phyloP scores from a whole-genome alignment of 2,113 vertebrate genomes.

The Lynx canadensis region DNA sequence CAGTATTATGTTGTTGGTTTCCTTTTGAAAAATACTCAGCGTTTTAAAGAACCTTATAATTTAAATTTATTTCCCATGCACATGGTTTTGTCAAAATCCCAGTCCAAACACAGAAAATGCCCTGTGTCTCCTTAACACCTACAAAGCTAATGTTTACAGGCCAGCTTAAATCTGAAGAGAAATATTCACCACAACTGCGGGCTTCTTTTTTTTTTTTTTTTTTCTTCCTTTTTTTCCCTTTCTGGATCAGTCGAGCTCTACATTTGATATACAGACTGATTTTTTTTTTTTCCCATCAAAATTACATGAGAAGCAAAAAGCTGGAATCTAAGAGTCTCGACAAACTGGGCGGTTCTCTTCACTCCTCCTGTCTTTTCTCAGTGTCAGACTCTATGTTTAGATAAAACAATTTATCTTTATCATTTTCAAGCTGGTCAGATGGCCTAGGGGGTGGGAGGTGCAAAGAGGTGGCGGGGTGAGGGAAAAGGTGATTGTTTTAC shows the following conservation, averaged over 20 bases:
- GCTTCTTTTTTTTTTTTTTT: not conserved
- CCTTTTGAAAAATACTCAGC: slow-evolving; percentile 55
- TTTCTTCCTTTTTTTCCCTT: not conserved
- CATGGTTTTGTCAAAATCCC: slow-evolving; percentile 61
- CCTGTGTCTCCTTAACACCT: slow-evolving; percentile 46
- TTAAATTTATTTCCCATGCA: slow-evolving; percentile 75
- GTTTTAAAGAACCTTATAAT: slow-evolving; percentile 72
- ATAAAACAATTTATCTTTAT: slow-evolving; percentile 83
- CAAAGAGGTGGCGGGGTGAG: slow-evolving; percentile 67
- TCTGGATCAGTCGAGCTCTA: slow-evolving; percentile 60
- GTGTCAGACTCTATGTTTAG: slow-evolving; percentile 69
- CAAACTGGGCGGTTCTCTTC: slow-evolving; percentile 55
- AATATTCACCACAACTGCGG: not conserved
- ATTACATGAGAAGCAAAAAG: slow-evolving; percentile 65
- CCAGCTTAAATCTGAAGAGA: slow-evolving; percentile 4
- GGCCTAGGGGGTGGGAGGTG: slow-evolving; percentile 70
- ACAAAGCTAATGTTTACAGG: slow-evolving; percentile 52
- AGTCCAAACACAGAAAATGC: slow-evolving; percentile 65
- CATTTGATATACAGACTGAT: slow-evolving; percentile 61
- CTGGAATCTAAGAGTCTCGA: slow-evolving; percentile 32
- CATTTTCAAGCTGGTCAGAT: slow-evolving; percentile 74
- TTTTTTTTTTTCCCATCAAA: slow-evolving; percentile 60
- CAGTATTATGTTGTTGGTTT: slow-evolving; percentile 63
- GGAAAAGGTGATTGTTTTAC: slow-evolving; percentile 79
- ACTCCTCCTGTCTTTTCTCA: slow-evolving; percentile 5